Evolutionary conservation across 2,797 vertebrate genomes (phyloP).

Genomic region (Eulemur albifrons): DNA sequence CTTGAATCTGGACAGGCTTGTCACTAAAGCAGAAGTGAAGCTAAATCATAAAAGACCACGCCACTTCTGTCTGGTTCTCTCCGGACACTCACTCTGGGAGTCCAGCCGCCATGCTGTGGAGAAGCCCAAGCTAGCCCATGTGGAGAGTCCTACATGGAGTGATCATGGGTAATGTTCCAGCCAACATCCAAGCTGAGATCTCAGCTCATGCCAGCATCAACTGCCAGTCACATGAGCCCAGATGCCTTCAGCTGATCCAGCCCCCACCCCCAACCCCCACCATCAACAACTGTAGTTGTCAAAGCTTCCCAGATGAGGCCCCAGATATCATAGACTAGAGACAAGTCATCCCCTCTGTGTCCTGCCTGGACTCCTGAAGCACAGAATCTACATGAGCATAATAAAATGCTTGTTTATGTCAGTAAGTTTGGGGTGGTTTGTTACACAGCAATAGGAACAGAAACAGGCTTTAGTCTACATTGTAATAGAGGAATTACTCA

Average conservation of each 20-base stretch:
- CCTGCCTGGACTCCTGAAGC: not conserved
- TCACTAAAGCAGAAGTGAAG: not conserved
- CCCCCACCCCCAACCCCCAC: rapidly evolving
- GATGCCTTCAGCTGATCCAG: not conserved
- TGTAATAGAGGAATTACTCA: not conserved
- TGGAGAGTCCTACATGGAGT: not conserved
- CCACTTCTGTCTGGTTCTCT: not conserved
- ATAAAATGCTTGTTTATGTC: not conserved
- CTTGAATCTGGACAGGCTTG: not conserved
- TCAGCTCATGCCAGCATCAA: not conserved
- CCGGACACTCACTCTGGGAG: not conserved
- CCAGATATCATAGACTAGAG: not conserved
- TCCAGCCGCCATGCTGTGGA: not conserved
- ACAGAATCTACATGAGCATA: not conserved
- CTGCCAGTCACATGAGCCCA: not conserved
- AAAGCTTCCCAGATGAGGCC: not conserved
- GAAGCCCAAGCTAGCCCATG: not conserved
- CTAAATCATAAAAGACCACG: not conserved
- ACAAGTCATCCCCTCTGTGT: not conserved
- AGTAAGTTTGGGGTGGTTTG: not conserved
- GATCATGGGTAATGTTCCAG: not conserved
- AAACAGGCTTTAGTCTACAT: not conserved
- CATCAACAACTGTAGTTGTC: not conserved
- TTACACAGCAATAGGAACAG: not conserved
- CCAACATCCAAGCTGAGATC: not conserved